phyloP scores from a whole-genome alignment of 2,113 vertebrate species.

The Callopanchax toddi region DNA sequence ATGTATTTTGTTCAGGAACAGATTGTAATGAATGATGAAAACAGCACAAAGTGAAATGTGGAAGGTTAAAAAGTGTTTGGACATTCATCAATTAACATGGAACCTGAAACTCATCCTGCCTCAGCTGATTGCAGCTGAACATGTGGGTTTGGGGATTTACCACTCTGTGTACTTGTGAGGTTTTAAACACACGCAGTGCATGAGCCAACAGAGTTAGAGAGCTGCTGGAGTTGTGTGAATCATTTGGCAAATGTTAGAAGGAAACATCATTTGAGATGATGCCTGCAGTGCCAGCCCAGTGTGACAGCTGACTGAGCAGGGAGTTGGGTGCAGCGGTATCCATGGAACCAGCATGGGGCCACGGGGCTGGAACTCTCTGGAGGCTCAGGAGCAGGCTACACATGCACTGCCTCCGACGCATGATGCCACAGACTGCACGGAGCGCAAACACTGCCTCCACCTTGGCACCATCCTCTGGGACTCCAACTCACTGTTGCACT shows the following conservation, averaged over 20 bases:
- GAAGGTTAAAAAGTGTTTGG: too few relatives aligned
- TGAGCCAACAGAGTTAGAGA: neutral
- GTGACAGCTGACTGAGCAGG: slow-evolving; percentile 44
- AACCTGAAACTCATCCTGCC: neutral
- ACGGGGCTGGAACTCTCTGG: slow-evolving; percentile 84
- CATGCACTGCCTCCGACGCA: slow-evolving; percentile 86
- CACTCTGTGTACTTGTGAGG: neutral
- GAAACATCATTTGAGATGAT: slow-evolving; percentile 1
- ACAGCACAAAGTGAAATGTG: too few relatives aligned
- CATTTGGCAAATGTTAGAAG: slow-evolving; percentile 16
- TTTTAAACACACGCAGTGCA: neutral
- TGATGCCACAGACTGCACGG: slow-evolving; percentile 87
- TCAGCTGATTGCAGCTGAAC: neutral
- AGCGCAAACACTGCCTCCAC: slow-evolving; percentile 66
- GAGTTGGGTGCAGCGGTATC: slow-evolving; percentile 45
- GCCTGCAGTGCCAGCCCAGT: slow-evolving; percentile 33
- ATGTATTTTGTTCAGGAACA: too few relatives aligned
- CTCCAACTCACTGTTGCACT: slow-evolving; percentile 71
- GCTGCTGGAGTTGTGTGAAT: slow-evolving; percentile 13
- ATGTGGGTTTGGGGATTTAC: neutral
- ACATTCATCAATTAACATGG: too few relatives aligned
- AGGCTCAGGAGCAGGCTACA: slow-evolving; percentile 84
- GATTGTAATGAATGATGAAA: too few relatives aligned
- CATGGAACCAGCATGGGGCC: slow-evolving; percentile 77
- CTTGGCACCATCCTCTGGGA: slow-evolving; percentile 62